These are phyloP conservation scores for Teleogryllus oceanicus DNA, from an alignment of 2,888 invertebrate species.

Conservation along the genomic window DNA sequence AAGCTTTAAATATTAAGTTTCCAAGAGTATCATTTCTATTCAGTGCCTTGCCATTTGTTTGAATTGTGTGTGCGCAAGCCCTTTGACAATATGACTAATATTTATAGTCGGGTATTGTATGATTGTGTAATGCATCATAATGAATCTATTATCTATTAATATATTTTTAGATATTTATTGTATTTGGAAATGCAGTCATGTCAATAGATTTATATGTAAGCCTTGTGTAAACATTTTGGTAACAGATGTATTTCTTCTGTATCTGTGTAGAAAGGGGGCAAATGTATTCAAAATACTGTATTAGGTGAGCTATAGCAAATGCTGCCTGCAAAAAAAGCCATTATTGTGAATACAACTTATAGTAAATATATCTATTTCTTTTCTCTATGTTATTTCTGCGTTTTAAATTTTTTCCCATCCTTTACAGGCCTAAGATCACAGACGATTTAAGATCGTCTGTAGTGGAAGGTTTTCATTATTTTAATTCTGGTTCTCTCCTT, in stretches of 20 bases:
- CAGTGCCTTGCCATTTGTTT: slow-evolving; percentile 9
- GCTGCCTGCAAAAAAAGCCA: neutral
- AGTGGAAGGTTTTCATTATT: no score
- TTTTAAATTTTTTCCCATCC: no score
- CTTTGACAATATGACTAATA: neutral
- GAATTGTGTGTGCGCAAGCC: neutral
- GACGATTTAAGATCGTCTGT: no score
- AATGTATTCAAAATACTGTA: slow-evolving; percentile 2
- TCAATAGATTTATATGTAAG: neutral
- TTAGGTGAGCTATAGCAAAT: neutral
- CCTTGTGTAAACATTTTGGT: neutral
- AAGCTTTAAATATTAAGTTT: slow-evolving; percentile 18
- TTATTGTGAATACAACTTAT: neutral
- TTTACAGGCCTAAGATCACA: no score
- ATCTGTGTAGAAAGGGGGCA: neutral
- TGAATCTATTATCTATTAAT: slow-evolving; percentile 18
- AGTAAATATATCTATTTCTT: neutral
- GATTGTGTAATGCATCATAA: neutral
- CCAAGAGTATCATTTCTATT: slow-evolving; percentile 10
- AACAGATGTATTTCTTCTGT: slow-evolving; percentile 1
- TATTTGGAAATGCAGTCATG: neutral
- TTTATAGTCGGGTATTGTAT: neutral
- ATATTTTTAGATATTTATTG: slow-evolving; percentile 18
- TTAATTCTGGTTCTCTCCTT: no score
- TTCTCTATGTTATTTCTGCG: no score